Conservation (phyloP, 2,113 vertebrate genomes). For the Notarius lentiginosus region DNA sequence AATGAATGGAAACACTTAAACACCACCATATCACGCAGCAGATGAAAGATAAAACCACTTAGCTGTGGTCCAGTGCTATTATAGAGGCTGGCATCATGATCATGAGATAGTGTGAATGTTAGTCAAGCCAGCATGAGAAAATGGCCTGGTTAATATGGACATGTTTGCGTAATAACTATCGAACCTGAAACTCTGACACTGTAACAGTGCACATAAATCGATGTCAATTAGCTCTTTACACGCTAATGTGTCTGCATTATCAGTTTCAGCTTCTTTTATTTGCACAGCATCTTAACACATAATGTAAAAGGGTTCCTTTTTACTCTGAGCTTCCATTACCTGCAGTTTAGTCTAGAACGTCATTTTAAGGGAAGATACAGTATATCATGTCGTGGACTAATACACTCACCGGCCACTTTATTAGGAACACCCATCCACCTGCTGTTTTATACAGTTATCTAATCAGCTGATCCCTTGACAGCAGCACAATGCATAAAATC, state of each 20-base stretch:
- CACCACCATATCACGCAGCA: constrained; percentile 2
- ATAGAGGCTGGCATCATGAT: constrained; percentile 2
- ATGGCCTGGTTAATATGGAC: constrained; percentile 4
- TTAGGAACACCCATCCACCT: too few relatives aligned
- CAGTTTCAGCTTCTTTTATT: not conserved
- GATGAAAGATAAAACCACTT: constrained; percentile 32
- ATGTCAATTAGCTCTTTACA: constrained; percentile 6
- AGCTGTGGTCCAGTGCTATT: not conserved
- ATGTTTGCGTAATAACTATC: not conserved
- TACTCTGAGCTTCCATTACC: not conserved
- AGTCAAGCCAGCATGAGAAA: constrained; percentile 25
- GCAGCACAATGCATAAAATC: too few relatives aligned
- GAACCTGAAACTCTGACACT: not conserved
- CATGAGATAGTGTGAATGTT: constrained; percentile 1
- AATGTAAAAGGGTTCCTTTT: not conserved
- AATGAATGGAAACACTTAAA: constrained; percentile 40
- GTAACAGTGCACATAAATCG: constrained; percentile 5
- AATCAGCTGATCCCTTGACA: too few relatives aligned
- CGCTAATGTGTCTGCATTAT: constrained; percentile 6
- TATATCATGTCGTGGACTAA: not conserved
- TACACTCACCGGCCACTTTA: too few relatives aligned
- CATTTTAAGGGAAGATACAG: not conserved
- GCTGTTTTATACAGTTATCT: too few relatives aligned
- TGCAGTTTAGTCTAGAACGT: not conserved
- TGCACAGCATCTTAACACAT: not conserved